Base-by-base conservation (phyloP, 2,888 invertebrate species). In the Drosophila cognata region DNA sequence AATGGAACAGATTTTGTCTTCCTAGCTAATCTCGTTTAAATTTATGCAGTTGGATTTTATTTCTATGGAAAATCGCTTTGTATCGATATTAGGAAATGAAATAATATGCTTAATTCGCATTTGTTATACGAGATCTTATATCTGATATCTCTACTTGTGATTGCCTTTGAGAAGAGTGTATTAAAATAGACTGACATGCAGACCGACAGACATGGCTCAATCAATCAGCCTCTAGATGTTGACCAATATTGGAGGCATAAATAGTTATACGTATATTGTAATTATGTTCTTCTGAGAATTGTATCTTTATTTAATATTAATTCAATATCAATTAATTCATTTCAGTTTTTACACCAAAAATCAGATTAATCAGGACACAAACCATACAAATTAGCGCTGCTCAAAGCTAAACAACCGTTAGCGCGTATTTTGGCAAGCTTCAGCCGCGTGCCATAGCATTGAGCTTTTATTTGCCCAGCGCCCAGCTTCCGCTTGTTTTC, bases 361-460 rank as follows among this genome's bases (percentile, higher is more conserved):
- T 25, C 46, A 4, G n/a, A 13, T 25, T 80, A 53, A 3, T 77
- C 52, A 16, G 29, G 77, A 60, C 52, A 31, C 65, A n/a, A 77
- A 81, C 77, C 71, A 38, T 16, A 10, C 4, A 53, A 50, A 18
- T n/a, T 16, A 11, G 10, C 18, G 25, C 35, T 28, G 60, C 31
- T 50, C 51, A 59, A 79, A 74, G 76, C 80, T 63, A 41, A 28
- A 46, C 71, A 56, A 71, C 53, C 38, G 51, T 52, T 63, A 55
- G 28, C 6, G 11, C 28, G 13, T 25, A 31, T 10, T 35, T 29
- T 4, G 2, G 31, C n/a, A 46, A 36, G 25, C 48, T 63, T 70
- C 6, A 35, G 8, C 7, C 1, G 10, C n/a, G 16, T 55, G 35
- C 1, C 25, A 59, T 60, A 82, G 65, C 82, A 63, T 1, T 10